Base-by-base conservation (phyloP, 2,888 invertebrate genomes). In the Temnothorax unifasciatus region DNA sequence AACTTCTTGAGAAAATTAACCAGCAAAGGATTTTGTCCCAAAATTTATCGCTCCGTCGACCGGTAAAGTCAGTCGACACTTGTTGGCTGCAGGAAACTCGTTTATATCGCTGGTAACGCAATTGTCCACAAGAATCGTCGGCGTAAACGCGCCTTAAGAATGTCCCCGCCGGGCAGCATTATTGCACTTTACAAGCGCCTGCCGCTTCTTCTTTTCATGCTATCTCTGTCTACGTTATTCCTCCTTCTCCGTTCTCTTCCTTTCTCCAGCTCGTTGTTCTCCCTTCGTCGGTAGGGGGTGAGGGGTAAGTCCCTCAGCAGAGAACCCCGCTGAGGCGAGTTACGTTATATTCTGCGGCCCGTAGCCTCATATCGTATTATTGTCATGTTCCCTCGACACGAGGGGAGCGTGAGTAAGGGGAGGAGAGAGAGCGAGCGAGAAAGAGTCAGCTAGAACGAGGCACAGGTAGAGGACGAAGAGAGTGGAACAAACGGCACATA, bases 311-410 rank as follows among this genome's bases (percentile, higher is more conserved):
- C 61, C 44, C 47, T 44, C 47, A 54, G 57, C 89, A 90, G 88
- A 90, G 90, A 90, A 88, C 88, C 89, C 88, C 89, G 91, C 89
- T 90, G 87, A 90, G 91, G 90, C 92, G 90, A 91, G 92, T 92
- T 93, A 92, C 89, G 92, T 91, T 93, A 92, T 93, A 93, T 93
- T 92, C 92, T 92, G 92, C 88, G 93, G 93, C 92, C 93, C 92
- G 92, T 91, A 92, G 92, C 88, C 92, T 92, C 92, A 92, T 93
- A 92, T 93, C 91, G 93, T 91, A 92, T 93, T 93, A 92, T 92
- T 93, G 93, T 92, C 92, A 92, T 92, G 92, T 92, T 93, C 91
- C 90, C 88, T 89, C 92, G 92, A 92, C 92, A 90, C 86, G 87
- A 86, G 85, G 85, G 84, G 66, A 85, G 68, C 75, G 44, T 8